Percentiles rank a stretch among this genome's conserved stretches.
These are phyloP conservation scores for Hyperoplus immaculatus DNA, from an alignment of 2,797 vertebrate species.

Conservation along the genomic window DNA sequence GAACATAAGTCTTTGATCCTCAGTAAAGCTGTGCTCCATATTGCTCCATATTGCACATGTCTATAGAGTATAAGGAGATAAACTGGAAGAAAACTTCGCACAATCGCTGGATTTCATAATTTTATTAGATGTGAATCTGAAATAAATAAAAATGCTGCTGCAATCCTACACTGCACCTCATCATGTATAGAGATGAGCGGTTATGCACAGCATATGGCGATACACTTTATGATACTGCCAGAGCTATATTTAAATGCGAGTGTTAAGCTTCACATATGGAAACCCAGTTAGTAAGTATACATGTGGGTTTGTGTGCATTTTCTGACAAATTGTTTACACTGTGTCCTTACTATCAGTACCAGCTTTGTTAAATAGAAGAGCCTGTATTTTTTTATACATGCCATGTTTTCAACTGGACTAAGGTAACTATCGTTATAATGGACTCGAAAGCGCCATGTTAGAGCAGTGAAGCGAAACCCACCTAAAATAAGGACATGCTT, in stretches of 20 bases:
- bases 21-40: conserved; percentile 19
- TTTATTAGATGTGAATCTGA: background rate
- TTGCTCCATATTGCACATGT: conserved; percentile 7
- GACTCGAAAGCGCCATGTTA: conserved; percentile 2
- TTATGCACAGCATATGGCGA: conserved; percentile 23
- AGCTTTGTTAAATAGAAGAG: conserved; percentile 1
- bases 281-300: background rate
- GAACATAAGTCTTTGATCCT: conserved; percentile 50
- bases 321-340: conserved; percentile 9
- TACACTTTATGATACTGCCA: background rate
- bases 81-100: background rate
- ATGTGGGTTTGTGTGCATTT: background rate
- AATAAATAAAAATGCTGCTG: background rate
- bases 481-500: conserved; percentile 44
- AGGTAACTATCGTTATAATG: conserved; percentile 11
- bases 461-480: conserved; percentile 35
- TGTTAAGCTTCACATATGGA: background rate
- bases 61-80: background rate
- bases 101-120: background rate
- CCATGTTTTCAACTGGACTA: conserved; percentile 3
- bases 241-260: conserved; percentile 1
- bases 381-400: conserved; percentile 1
- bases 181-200: background rate
- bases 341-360: background rate
- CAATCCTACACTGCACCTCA: background rate